Evolutionary conservation across 2,888 invertebrate species (phyloP), one percentile per base, ranked within the genome.

Genomic region (Boloria euphrosyne): DNA sequence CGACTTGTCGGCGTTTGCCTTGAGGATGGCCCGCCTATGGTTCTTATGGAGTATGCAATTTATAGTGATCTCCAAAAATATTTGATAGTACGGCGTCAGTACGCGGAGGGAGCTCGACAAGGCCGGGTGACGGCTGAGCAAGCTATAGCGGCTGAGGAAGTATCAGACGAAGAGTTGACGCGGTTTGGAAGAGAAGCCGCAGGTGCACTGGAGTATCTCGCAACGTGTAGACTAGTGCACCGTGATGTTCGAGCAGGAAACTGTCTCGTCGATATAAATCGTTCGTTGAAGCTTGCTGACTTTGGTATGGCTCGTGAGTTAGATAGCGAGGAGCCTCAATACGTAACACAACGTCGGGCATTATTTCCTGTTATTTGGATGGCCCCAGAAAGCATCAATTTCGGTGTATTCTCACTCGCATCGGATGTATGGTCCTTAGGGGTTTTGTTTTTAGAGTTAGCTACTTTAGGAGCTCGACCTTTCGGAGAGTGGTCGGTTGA

Each of bases 381-480:
- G 97, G 95, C 98, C 0, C 98, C 98, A 0, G 98, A 98, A 86
- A 96, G 96, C 74, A 87, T 98, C 44, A 93, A 93, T 1, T 86
- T 95, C 17, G 98, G 98, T 2, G 92, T 96, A 65, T 98, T 97
- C 82, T 96, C 96, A 0, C 93, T 95, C 10, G 94, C 95, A 47
- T 96, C 97, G 0, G 98, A 98, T 83, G 94, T 97, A 50, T 98
- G 98, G 98, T 95, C 96, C 66, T 96, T 95, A 78, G 98, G 97
- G 16, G 96, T 98, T 54, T 90, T 98, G 3, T 85, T 97, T 6
- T 96, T 96, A 78, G 96, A 97, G 86, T 95, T 98, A 66, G 95
- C 97, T 66, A 97, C 98, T 1, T 96, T 98, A 82, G 98, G 98
- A 7, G 96, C 95, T 78, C 96, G 97, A 79, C 98, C 98, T 0